Evolutionary conservation across 2,113 vertebrate species (phyloP), one percentile per base, ranked within the genome.

Genomic region (Aix galericulata): DNA sequence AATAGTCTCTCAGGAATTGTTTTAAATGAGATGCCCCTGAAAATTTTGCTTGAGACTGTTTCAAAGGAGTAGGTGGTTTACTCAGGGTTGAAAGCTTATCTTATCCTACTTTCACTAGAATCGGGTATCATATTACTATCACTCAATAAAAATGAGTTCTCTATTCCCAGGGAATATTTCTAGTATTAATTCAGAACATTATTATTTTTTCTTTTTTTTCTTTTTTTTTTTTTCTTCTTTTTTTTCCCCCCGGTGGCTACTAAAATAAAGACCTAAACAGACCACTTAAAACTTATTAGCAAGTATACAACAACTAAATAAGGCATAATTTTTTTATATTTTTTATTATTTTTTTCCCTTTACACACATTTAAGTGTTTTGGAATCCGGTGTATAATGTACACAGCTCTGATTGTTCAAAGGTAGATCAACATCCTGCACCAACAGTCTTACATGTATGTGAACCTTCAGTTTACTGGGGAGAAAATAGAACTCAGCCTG

Each of bases 201-300:
- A 93, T 86, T 77, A 13, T 20, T 71, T 80, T 85, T 91, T 20
- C 56, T 84, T 74, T 17, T 17, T 17, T 8, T 81, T 74, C 71
- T 44, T 17, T 17, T 46, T 20, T 93, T 20, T 64, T 84, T 77
- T 20, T 71, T 80, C 82, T 91, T 20, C 53, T 84, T 74, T 44
- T 8, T 44, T 46, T 46, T 93, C 17, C 58, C 81, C 71, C 92
- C 76, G 82, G 77, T 80, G 55, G 55, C 68, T 84, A 53, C 82
- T 66, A 82, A 53, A 64, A 74, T 71, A 92, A 93, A 78, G n/a
- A 1, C 40, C 8, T 55, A 60, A 94, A 83, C 7, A 64, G 29
- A 63, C 58, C 13, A 71, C 82, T 91, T 89, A 96, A 92, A 96
- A 95, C 62, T 31, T 73, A 85, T 84, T 88, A 87, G 71, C 17